Evolutionary conservation across 1,140 invertebrate species (phyloP).

Genomic region (Chironomus tepperi): DNA sequence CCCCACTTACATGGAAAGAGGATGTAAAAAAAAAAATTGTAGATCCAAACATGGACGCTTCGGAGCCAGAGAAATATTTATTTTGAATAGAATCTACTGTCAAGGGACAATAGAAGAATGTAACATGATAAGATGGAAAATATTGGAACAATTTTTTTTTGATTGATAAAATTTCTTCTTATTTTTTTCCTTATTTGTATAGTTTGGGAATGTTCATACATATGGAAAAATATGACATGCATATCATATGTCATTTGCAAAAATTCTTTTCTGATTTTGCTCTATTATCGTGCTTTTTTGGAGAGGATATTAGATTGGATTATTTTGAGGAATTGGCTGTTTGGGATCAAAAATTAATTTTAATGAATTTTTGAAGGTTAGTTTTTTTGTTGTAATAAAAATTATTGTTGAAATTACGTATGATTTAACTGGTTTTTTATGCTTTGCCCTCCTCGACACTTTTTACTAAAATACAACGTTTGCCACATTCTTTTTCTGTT

Average conservation of each 20-base stretch:
- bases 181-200: background rate
- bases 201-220: background rate
- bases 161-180: too few species aligned
- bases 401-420: too few species aligned
- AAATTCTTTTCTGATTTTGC: background rate
- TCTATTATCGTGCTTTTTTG: background rate
- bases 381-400: too few species aligned
- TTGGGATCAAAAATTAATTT: too few species aligned
- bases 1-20: background rate
- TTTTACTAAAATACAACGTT: too few species aligned
- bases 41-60: background rate
- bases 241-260: conserved; percentile 14
- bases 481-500: too few species aligned
- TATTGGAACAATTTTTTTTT: background rate
- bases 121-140: conserved; percentile 8
- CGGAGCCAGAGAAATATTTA: background rate
- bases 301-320: background rate
- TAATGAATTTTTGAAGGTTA: too few species aligned
- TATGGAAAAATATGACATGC: background rate
- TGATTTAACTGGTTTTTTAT: too few species aligned
- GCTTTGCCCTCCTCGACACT: too few species aligned
- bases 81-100: background rate
- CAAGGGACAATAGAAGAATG: conserved; percentile 1
- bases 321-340: too few species aligned
- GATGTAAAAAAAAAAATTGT: background rate